Evolutionary conservation across 1,140 invertebrate genomes (phyloP).

Genomic region (Theocolax elegans): DNA sequence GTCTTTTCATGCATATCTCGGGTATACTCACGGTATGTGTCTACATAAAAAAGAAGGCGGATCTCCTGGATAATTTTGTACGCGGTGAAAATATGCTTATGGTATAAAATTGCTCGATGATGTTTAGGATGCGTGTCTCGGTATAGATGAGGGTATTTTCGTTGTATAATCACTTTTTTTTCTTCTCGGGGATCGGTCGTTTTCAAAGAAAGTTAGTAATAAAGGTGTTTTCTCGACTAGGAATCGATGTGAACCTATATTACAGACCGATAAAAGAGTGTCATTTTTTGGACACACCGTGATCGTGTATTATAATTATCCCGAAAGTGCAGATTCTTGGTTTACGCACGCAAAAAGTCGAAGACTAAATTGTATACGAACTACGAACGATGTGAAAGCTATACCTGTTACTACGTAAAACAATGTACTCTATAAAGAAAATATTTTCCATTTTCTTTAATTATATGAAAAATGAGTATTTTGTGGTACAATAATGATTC

Average conservation of each 20-base stretch:
- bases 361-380: constrained; percentile 5
- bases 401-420: no score
- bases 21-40: no score
- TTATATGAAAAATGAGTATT: no score
- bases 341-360: neutral
- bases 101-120: no score
- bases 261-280: neutral
- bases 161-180: neutral
- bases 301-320: neutral
- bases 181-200: neutral
- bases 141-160: neutral
- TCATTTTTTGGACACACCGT: neutral
- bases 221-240: neutral
- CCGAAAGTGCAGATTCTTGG: neutral
- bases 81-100: no score
- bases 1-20: neutral
- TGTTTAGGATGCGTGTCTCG: no score
- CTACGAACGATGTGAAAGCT: constrained; percentile 18
- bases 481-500: no score
- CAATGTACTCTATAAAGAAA: no score
- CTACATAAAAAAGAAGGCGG: neutral
- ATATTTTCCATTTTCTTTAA: no score
- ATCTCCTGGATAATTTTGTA: no score
- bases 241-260: neutral
- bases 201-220: no score